phyloP scores from a whole-genome alignment of 2,797 vertebrate genomes.

The Poeciliopsis paucimaculata region DNA sequence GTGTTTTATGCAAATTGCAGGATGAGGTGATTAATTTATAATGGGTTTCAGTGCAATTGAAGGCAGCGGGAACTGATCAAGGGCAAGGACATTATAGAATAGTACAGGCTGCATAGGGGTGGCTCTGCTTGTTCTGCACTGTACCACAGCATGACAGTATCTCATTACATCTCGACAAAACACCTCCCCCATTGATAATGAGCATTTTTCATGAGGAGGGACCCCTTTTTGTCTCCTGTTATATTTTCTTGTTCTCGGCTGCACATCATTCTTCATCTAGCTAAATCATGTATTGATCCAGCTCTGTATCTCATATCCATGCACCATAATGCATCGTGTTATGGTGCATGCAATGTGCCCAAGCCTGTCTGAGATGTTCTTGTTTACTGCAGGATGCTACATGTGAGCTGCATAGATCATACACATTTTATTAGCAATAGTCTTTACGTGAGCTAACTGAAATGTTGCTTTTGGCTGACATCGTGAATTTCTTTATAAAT shows the following conservation, averaged over 20 bases:
- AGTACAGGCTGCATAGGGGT: slow-evolving; percentile 77
- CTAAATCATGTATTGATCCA: slow-evolving; percentile 76
- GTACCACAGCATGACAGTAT: slow-evolving; percentile 82
- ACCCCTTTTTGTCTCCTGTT: slow-evolving; percentile 60
- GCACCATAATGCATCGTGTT: slow-evolving; percentile 59
- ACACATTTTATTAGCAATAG: slow-evolving; percentile 71
- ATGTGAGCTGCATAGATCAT: slow-evolving; percentile 51
- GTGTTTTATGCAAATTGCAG: slow-evolving; percentile 82
- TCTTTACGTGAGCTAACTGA: slow-evolving; percentile 67
- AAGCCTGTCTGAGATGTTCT: slow-evolving; percentile 49
- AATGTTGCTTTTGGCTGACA: slow-evolving; percentile 65
- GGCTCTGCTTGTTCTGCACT: slow-evolving; percentile 80
- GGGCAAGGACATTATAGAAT: slow-evolving; percentile 80
- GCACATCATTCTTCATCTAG: slow-evolving; percentile 73
- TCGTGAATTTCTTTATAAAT: slow-evolving; percentile 51
- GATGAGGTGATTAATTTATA: slow-evolving; percentile 83
- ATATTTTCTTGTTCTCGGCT: slow-evolving; percentile 63
- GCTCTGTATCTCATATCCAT: slow-evolving; percentile 68
- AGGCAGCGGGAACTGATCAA: slow-evolving; percentile 81
- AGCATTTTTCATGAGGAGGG: slow-evolving; percentile 78
- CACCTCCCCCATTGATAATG: slow-evolving; percentile 82
- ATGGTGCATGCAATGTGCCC: slow-evolving; percentile 47
- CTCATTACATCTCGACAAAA: slow-evolving; percentile 82
- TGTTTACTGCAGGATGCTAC: slow-evolving; percentile 45
- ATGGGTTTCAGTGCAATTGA: slow-evolving; percentile 80